phyloP scores from a whole-genome alignment of 1,140 invertebrate genomes.

The Battus philenor region DNA sequence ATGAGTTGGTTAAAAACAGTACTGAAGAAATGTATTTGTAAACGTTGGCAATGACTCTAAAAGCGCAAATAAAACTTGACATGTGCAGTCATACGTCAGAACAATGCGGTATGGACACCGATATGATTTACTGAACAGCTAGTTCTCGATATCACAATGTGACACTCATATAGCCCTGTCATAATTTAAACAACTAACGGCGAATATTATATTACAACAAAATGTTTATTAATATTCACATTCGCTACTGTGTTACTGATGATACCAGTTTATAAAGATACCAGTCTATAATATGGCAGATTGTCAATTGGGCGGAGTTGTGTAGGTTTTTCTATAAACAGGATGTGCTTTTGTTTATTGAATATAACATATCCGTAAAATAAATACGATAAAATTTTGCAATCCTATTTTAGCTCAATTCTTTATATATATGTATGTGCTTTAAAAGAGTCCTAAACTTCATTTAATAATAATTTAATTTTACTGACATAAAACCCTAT shows the following conservation, averaged over 20 bases:
- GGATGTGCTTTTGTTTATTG: conserved; percentile 2
- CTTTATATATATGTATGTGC: no score
- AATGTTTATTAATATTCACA: conserved; percentile 4
- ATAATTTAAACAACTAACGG: conserved; percentile 1
- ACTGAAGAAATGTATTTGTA: conserved; percentile 3
- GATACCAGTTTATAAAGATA: conserved; percentile 8
- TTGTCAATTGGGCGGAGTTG: conserved; percentile 2
- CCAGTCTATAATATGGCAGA: conserved; percentile 1
- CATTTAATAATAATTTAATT: no score
- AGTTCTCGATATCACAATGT: background rate
- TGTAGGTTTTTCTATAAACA: background rate
- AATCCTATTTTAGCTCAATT: no score
- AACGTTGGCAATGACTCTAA: background rate
- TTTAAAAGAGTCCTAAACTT: no score
- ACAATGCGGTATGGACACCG: background rate
- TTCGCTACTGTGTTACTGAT: conserved; percentile 6
- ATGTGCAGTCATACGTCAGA: background rate
- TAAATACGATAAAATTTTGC: no score
- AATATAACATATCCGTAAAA: no score
- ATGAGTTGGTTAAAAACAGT: no score
- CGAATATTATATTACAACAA: background rate
- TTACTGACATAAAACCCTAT: no score
- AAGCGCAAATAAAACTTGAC: conserved; percentile 11
- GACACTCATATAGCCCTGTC: background rate
- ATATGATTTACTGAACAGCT: background rate